phyloP scores from a whole-genome alignment of 2,797 vertebrate genomes.

The Amniataba percoides region DNA sequence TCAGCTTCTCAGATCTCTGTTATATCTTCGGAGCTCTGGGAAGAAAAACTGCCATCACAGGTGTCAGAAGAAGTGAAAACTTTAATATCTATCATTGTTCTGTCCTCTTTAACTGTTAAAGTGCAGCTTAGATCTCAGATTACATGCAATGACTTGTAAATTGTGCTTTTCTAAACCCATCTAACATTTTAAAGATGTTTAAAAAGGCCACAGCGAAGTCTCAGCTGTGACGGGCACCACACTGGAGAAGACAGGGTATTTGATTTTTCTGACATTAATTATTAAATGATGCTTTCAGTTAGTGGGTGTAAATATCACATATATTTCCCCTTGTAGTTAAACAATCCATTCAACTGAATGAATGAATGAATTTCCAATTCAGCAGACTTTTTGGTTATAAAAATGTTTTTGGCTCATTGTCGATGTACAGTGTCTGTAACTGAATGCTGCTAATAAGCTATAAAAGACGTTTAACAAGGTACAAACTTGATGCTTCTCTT shows the following conservation, averaged over 20 bases:
- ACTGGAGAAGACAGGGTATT: background rate
- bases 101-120: background rate
- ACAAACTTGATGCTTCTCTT: conserved; percentile 32
- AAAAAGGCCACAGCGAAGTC: background rate
- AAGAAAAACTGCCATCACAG: background rate
- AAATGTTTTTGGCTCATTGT: background rate
- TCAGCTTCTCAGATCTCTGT: background rate
- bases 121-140: background rate
- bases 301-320: background rate
- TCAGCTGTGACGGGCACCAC: background rate
- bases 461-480: conserved; percentile 39
- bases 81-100: background rate
- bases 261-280: background rate
- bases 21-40: background rate
- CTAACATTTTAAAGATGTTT: no score
- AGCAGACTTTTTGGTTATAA: background rate
- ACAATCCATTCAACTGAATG: no score
- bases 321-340: no score
- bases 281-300: background rate
- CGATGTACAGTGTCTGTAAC: conserved; percentile 17
- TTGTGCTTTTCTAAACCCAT: no score
- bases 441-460: conserved; percentile 46
- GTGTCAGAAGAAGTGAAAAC: background rate
- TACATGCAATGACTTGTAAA: background rate
- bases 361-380: no score